Percentiles rank a stretch among this genome's conserved stretches.
Evolutionary conservation across 2,113 vertebrate genomes (phyloP).

Genomic region (Epinephelus fuscoguttatus): DNA sequence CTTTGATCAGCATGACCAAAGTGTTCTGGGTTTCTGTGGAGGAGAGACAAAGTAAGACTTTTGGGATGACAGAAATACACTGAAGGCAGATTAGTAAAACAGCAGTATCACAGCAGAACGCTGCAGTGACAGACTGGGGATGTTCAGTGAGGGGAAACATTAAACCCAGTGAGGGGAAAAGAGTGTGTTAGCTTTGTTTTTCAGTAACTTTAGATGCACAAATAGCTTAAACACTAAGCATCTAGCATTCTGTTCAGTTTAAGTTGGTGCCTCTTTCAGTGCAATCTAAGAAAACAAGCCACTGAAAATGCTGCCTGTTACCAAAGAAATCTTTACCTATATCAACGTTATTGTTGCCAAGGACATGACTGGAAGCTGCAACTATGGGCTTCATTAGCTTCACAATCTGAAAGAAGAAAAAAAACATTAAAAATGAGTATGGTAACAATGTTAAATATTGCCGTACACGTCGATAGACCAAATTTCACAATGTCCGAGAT

Average conservation of each 20-base stretch:
- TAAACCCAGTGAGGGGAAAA: background rate
- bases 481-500: background rate
- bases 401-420: constrained; percentile 70
- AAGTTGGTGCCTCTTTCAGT: background rate
- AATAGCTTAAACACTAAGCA: background rate
- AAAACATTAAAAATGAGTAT: background rate
- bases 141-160: background rate
- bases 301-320: background rate
- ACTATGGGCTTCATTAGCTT: constrained; percentile 79
- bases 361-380: constrained; percentile 71
- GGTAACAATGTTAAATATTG: background rate
- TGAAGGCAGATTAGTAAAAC: background rate
- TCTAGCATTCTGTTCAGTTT: background rate
- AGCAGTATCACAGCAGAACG: background rate
- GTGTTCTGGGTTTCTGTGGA: constrained; percentile 84
- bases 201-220: background rate
- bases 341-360: constrained; percentile 76
- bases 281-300: background rate
- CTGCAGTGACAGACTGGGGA: background rate
- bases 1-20: constrained; percentile 79
- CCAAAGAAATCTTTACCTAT: constrained; percentile 68
- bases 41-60: background rate
- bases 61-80: background rate
- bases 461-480: background rate
- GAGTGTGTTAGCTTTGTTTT: background rate